Percentiles rank a stretch among this genome's conserved stretches.
Conservation (phyloP, 2,888 invertebrate genomes). For the Pollenia angustigena region DNA sequence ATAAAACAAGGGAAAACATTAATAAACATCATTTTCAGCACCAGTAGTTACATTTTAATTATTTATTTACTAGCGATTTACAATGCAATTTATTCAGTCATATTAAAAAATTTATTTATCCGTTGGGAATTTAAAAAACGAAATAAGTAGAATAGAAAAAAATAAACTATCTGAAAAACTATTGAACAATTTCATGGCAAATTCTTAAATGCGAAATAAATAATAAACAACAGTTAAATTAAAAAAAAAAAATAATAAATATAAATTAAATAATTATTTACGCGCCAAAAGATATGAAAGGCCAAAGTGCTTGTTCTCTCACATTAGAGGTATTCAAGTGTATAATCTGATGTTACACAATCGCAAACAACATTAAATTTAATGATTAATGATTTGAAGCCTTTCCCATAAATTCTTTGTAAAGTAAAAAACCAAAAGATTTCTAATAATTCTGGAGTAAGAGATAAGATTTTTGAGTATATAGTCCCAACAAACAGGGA, state of each 20-base stretch:
- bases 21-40: slow-evolving; percentile 13
- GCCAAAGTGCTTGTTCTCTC: slow-evolving; percentile 46
- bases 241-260: slow-evolving; percentile 18
- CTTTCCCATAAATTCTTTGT: not conserved
- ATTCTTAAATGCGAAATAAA: slow-evolving; percentile 20
- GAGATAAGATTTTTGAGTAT: too few species aligned
- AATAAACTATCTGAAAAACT: not conserved
- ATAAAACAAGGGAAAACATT: not conserved
- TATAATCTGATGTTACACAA: too few species aligned
- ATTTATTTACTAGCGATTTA: not conserved
- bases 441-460: too few species aligned
- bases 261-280: slow-evolving; percentile 52
- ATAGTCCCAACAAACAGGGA: too few species aligned
- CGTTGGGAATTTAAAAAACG: slow-evolving; percentile 14
- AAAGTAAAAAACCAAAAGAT: too few species aligned
- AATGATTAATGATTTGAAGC: not conserved
- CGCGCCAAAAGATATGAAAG: slow-evolving; percentile 53
- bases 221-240: slow-evolving; percentile 29
- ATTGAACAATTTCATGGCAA: slow-evolving; percentile 53
- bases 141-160: slow-evolving; percentile 6
- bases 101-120: slow-evolving; percentile 21
- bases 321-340: slow-evolving; percentile 31
- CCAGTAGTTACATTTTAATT: slow-evolving; percentile 44
- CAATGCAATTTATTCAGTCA: not conserved
- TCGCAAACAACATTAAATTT: not conserved